phyloP scores from a whole-genome alignment of 92 coral and sea anemone species.

The Desmophyllum pertusum region DNA sequence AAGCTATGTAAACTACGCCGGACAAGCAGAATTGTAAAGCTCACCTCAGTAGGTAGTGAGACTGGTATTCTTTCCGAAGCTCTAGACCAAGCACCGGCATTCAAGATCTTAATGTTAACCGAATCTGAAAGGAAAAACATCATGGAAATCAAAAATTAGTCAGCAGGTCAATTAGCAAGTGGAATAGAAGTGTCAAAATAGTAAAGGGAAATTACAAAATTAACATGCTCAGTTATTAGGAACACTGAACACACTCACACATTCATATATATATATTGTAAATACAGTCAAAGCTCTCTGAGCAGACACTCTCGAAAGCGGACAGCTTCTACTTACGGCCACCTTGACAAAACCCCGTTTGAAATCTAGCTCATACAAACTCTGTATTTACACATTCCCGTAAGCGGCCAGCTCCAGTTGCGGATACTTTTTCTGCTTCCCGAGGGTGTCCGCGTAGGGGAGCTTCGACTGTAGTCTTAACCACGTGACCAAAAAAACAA shows the following conservation, averaged over 20 bases:
- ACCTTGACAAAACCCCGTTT: too few relatives aligned
- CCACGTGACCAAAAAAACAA: too few relatives aligned
- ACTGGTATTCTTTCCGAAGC: slow-evolving; percentile 93
- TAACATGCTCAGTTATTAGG: not conserved
- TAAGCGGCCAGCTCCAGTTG: too few relatives aligned
- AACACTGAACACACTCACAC: not conserved
- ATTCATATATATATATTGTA: too few relatives aligned
- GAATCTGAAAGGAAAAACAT: slow-evolving; percentile 61
- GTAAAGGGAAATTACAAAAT: not conserved
- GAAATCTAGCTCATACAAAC: too few relatives aligned
- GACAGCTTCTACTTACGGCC: too few relatives aligned
- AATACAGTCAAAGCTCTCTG: too few relatives aligned
- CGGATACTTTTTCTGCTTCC: too few relatives aligned
- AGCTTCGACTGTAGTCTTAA: too few relatives aligned
- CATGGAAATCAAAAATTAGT: not conserved
- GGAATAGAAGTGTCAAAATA: not conserved
- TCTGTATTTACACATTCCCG: too few relatives aligned
- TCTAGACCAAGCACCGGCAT: slow-evolving; percentile 98
- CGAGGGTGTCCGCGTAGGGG: too few relatives aligned
- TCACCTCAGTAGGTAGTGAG: slow-evolving; percentile 90
- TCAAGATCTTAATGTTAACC: slow-evolving; percentile 89
- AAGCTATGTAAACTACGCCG: not conserved
- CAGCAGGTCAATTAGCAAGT: not conserved
- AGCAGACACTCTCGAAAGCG: too few relatives aligned
- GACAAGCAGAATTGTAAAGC: not conserved